phyloP scores from a whole-genome alignment of 2,888 invertebrate genomes.

The Chesias legatella region DNA sequence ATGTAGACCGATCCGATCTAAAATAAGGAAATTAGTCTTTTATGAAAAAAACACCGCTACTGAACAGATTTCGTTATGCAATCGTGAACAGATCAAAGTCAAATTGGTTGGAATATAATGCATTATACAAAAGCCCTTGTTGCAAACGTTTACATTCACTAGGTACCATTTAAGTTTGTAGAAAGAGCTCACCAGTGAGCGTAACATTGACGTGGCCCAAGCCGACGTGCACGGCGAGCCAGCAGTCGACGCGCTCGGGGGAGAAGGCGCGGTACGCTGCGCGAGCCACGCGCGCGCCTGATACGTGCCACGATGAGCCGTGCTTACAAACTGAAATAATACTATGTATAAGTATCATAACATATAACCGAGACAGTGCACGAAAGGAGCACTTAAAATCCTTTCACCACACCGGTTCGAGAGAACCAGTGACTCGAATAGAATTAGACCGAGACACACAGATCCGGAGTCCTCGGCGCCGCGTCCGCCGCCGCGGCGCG shows the following conservation, averaged over 20 bases:
- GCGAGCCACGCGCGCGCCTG: conserved; percentile 85
- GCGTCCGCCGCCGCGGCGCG: too few relatives aligned
- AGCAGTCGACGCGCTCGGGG: conserved; percentile 91
- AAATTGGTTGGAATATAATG: conserved; percentile 2
- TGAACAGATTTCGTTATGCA: not conserved
- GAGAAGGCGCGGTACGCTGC: conserved; percentile 96
- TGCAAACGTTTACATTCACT: conserved; percentile 32
- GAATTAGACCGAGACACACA: too few relatives aligned
- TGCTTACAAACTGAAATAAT: conserved; percentile 88
- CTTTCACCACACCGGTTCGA: too few relatives aligned
- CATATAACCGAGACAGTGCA: too few relatives aligned
- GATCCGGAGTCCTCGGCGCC: too few relatives aligned
- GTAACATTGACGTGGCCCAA: conserved; percentile 97
- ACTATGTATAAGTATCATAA: too few relatives aligned
- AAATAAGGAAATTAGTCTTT: not conserved
- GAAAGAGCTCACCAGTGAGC: conserved; percentile 85
- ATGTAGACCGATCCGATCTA: too few relatives aligned
- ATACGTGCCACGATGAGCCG: conserved; percentile 97
- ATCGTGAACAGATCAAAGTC: not conserved
- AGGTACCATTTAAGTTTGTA: conserved; percentile 32
- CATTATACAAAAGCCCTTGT: conserved; percentile 28
- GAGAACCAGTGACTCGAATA: too few relatives aligned
- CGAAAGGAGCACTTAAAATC: too few relatives aligned
- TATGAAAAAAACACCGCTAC: too few relatives aligned
- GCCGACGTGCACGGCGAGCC: conserved; percentile 95